Evolutionary conservation across 2,888 invertebrate species (phyloP), one percentile per base, ranked within the genome.

Genomic region (Agonopterix heracliana): DNA sequence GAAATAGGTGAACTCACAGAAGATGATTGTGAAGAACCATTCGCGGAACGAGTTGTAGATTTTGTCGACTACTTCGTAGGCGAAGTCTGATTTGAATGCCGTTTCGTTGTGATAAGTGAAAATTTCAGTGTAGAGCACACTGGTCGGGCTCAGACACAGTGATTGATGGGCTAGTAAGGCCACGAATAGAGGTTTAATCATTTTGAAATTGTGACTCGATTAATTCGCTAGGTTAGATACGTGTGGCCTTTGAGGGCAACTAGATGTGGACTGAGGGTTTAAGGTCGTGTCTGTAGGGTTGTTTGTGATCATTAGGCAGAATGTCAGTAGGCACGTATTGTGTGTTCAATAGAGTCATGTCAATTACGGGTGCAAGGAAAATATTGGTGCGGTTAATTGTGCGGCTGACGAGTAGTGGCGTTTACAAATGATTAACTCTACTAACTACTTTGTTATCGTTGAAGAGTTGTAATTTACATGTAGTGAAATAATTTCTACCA

Each of bases 1-100:
- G 47, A 87, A 85, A 54, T 85, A 85, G 5, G 86, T 84, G 55
- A 86, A 87, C 13, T 88, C 81, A 54, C 87, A 87, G 53, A 84
- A 85, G 2, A 83, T 83, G 38, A 87, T 63, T 0, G 88, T 88
- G 52, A 82, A 87, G 53, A 75, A 87, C 85, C 86, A 85, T 55
- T 84, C 85, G 1, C 66, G 66, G 63, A 86, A 86, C 0, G 81
- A 76, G 49, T 75, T 75, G 56, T 78, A 82, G 51, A 87, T 80
- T 70, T 80, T 79, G 3, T 72, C 57, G 35, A 86, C 87, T 0
- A 85, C 81, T 60, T 80, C 64, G 34, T 56, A 68, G 0, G 88
- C 87, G 51, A 72, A 81, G 36, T 66, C 64, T 1, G 82, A 77
- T 71, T 78, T 84, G 3, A 44, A 45, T 11, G 56, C 54, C 0